These are phyloP conservation scores for Coptodon rendalli DNA, from an alignment of 2,113 vertebrate species.

Conservation along the genomic window DNA sequence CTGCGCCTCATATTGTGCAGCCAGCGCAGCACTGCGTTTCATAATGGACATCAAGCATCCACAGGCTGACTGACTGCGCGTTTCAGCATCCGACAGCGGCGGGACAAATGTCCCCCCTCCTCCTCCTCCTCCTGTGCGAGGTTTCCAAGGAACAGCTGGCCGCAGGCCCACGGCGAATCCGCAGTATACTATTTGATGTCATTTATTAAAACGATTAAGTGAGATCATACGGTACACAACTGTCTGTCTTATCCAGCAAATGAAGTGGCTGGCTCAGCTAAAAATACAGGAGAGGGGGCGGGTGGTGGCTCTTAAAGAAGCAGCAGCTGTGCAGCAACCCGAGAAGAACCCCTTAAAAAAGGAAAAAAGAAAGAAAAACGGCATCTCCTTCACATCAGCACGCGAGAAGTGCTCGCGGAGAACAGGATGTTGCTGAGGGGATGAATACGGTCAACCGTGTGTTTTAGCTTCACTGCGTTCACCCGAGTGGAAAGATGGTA, in stretches of 20 bases:
- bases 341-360: not conserved
- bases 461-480: not conserved
- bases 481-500: not conserved
- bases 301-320: slow-evolving; percentile 76
- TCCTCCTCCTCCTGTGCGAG: not conserved
- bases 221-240: slow-evolving; percentile 62
- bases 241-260: slow-evolving; percentile 65
- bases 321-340: slow-evolving; percentile 48
- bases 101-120: not conserved
- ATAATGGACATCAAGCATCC: slow-evolving; percentile 50
- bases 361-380: not conserved
- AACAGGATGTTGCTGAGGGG: not conserved
- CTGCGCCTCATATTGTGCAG: slow-evolving; percentile 25
- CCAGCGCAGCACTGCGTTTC: slow-evolving; percentile 59
- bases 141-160: slow-evolving; percentile 37
- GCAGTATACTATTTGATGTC: slow-evolving; percentile 47
- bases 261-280: slow-evolving; percentile 75
- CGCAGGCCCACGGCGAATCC: slow-evolving; percentile 22
- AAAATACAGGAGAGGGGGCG: slow-evolving; percentile 74
- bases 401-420: not conserved
- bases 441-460: not conserved
- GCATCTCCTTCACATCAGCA: slow-evolving; percentile 9
- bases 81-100: slow-evolving; percentile 51
- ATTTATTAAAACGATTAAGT: slow-evolving; percentile 53
- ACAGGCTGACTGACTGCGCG: slow-evolving; percentile 19